Conservation (phyloP, 2,113 vertebrate genomes). For the Megalops atlanticus region DNA sequence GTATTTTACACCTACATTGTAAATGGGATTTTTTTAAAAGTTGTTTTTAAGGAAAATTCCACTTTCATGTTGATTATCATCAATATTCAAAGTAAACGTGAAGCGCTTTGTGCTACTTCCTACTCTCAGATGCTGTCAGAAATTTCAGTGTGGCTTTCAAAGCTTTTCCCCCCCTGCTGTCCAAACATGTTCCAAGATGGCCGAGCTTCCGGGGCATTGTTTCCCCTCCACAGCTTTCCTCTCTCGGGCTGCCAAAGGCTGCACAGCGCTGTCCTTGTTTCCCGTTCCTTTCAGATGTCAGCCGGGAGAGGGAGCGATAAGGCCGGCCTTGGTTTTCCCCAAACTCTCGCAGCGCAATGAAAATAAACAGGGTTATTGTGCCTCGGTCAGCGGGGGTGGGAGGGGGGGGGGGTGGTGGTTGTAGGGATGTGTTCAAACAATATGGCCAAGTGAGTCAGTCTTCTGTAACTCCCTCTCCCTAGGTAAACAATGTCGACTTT, state of each 20-base stretch:
- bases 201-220: background rate
- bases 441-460: background rate
- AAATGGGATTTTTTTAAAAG: background rate
- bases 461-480: slow-evolving; percentile 7
- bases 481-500: slow-evolving; percentile 86
- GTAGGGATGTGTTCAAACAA: background rate
- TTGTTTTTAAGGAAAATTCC: background rate
- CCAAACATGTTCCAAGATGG: background rate
- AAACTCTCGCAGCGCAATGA: background rate
- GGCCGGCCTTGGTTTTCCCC: background rate
- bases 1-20: background rate
- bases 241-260: background rate
- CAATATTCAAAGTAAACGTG: too few species aligned
- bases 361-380: slow-evolving; percentile 2
- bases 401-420: too few species aligned
- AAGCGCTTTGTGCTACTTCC: background rate
- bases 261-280: background rate
- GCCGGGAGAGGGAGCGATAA: background rate
- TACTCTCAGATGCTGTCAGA: background rate
- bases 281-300: background rate
- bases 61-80: background rate
- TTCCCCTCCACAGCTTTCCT: background rate
- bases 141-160: background rate
- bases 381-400: background rate
- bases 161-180: background rate